phyloP scores from a whole-genome alignment of 2,797 vertebrate species.

The Urophycis tenuis region DNA sequence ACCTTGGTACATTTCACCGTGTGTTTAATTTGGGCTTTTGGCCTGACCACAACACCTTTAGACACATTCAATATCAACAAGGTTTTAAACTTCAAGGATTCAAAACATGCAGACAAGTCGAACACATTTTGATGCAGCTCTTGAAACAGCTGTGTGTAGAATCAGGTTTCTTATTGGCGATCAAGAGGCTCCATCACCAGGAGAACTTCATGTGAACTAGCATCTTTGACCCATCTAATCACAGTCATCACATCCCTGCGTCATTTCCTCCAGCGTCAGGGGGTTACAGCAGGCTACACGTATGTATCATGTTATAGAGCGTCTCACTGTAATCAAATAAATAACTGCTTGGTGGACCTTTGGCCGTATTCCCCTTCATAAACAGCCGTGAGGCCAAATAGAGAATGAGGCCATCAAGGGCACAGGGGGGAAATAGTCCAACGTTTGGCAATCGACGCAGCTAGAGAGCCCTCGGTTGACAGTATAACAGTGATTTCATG shows the following conservation, averaged over 20 bases:
- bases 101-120: not conserved
- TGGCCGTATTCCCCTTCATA: not conserved
- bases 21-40: not conserved
- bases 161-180: not conserved
- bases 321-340: not conserved
- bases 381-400: conserved; percentile 16
- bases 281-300: not conserved
- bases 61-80: conserved; percentile 28
- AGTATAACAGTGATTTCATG: conserved; percentile 30
- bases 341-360: not conserved
- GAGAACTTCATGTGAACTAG: not conserved
- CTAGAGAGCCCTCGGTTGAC: conserved; percentile 22
- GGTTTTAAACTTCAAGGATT: conserved; percentile 25
- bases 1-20: not conserved
- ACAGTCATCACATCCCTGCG: not conserved
- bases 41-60: not conserved
- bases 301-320: not conserved
- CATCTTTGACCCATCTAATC: not conserved
- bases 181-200: not conserved
- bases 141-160: not conserved
- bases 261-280: not conserved
- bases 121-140: not conserved
- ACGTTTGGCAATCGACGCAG: conserved; percentile 28
- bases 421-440: conserved; percentile 20
- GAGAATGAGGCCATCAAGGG: conserved; percentile 12